Evolutionary conservation across 1,140 invertebrate genomes (phyloP).

Genomic region (Drosophila navojoa): DNA sequence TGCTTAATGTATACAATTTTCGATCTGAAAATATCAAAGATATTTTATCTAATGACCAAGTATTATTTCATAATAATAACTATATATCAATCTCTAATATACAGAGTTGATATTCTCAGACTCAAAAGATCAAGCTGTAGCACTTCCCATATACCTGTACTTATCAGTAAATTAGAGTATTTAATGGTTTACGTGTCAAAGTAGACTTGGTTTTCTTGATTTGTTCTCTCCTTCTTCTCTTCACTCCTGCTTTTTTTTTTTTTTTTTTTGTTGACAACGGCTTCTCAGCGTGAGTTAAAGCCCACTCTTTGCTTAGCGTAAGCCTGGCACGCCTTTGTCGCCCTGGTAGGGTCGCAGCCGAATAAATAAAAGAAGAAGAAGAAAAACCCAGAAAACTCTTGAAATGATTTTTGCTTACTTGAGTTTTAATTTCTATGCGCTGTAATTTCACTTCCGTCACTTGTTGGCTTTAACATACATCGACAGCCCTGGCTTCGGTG

Average conservation of each 20-base stretch:
- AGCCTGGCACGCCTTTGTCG: not conserved
- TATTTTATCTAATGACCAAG: too few species aligned
- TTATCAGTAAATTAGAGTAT: not conserved
- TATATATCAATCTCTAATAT: too few species aligned
- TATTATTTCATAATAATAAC: too few species aligned
- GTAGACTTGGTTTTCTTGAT: not conserved
- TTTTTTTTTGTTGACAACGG: not conserved
- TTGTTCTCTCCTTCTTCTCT: not conserved
- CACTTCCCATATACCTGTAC: too few species aligned
- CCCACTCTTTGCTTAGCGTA: not conserved
- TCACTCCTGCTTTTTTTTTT: not conserved
- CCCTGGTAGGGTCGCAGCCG: not conserved
- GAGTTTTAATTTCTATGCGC: constrained; percentile 65
- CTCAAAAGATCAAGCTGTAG: too few species aligned
- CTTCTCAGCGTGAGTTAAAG: not conserved
- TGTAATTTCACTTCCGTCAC: constrained; percentile 74
- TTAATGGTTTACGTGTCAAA: not conserved
- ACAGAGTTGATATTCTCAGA: too few species aligned
- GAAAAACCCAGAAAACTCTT: constrained; percentile 10
- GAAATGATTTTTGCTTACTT: constrained; percentile 70
- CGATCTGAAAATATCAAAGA: too few species aligned
- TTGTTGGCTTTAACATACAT: constrained; percentile 77
- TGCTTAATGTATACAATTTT: too few species aligned
- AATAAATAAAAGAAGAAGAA: not conserved
- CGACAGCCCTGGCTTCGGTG: constrained; percentile 38